Base-by-base conservation (phyloP, 1,140 invertebrate species). In the Cyclargus thomasi region DNA sequence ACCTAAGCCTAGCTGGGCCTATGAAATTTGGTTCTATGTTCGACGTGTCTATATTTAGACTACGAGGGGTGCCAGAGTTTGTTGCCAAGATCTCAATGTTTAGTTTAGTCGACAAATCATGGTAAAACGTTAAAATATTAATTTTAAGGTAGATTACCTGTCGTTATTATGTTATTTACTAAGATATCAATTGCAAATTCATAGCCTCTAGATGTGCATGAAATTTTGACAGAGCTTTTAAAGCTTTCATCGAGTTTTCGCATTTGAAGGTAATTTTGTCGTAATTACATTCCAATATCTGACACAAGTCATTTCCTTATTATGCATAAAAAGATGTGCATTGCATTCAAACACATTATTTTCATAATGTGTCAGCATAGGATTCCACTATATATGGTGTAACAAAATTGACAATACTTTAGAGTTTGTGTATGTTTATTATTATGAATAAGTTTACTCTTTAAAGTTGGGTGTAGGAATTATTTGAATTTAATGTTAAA, bases 11-110 rank as follows among this genome's bases (percentile, higher is more conserved):
- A 47, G 39, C 39, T 47, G 39, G 14, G 14, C 39, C 39, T 11
- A 47, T 47, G 39, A 63, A 23, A 63, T 63, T 63, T 63, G 5
- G 11, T 65, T 21, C 18, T 36, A 35, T 35, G 23, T 59, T 59
- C 17, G 18, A 21, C 47, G 16, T 10, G 10, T 21, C 55, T 59
- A 59, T 11, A 59, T 59, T 59, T 59, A 59, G 55, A 59, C 17
- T 11, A 20, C 17, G 6, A 20, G 18, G 55, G 55, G 18, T 59
- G 55, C 55, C 55, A 59, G 55, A 7, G 55, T 20, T 21, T 0
- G 18, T 20, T 59, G 55, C 55, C 55, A 59, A 59, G 20, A 21
- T 59, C 18, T 20, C 5, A 59, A 21, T 10, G 39, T 47, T 11
- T 47, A 47, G 39, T 47, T 0, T 1, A 47, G 10, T 47, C 39